These are phyloP conservation scores for Barypeithes pellucidus DNA, from an alignment of 2,888 invertebrate genomes.

Conservation along the genomic window DNA sequence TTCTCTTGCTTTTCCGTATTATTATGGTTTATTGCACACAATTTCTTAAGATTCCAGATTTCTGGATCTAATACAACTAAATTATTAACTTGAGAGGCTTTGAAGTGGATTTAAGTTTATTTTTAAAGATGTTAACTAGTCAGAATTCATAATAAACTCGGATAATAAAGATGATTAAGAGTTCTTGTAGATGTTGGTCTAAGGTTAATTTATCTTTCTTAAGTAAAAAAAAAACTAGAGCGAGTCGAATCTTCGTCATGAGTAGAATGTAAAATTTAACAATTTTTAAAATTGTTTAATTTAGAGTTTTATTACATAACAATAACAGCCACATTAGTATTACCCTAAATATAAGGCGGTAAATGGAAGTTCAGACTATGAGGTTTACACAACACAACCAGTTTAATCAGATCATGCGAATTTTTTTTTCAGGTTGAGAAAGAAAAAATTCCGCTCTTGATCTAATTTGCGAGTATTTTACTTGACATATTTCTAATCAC, in stretches of 20 bases:
- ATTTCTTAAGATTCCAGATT: constrained; percentile 36
- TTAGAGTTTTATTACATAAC: too few relatives aligned
- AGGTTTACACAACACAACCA: too few relatives aligned
- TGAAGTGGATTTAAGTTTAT: constrained; percentile 42
- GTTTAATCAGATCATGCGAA: too few relatives aligned
- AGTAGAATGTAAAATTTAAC: too few relatives aligned
- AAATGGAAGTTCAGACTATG: too few relatives aligned
- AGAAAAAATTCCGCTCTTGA: too few relatives aligned
- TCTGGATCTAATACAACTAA: constrained; percentile 34
- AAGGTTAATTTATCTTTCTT: constrained; percentile 1
- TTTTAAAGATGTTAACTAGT: constrained; percentile 35
- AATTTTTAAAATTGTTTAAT: too few relatives aligned
- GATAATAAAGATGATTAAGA: constrained; percentile 33
- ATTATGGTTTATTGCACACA: constrained; percentile 34
- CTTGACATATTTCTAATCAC: constrained; percentile 5
- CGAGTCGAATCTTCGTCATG: too few relatives aligned
- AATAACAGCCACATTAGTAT: too few relatives aligned
- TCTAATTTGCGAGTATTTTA: not conserved
- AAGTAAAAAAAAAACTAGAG: not conserved
- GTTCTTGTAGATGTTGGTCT: constrained; percentile 2
- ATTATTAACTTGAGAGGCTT: constrained; percentile 27
- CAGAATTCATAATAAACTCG: constrained; percentile 21
- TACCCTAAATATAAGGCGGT: too few relatives aligned
- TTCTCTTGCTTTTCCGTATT: constrained; percentile 16
- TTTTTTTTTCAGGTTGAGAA: too few relatives aligned